Percentiles rank a stretch among this genome's conserved stretches.
Evolutionary conservation across 2,888 invertebrate genomes (phyloP).

Genomic region (Chrysodeixis includens): DNA sequence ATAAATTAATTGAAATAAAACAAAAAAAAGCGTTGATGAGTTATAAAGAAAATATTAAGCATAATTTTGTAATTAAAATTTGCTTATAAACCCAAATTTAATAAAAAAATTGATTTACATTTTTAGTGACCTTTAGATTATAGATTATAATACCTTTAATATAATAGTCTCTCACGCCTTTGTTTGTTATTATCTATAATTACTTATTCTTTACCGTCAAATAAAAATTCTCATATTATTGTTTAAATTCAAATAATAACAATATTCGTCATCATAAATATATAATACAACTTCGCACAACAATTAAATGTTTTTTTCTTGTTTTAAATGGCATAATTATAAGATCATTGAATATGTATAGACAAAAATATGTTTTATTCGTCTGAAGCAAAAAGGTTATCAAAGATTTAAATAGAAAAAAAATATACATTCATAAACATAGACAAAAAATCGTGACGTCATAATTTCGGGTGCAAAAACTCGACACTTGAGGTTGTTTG

Average conservation of each 20-base stretch:
- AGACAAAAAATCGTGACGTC: neutral
- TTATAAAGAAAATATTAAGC: neutral
- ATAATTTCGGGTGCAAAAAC: neutral
- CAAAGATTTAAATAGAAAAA: neutral
- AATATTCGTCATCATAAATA: too few species aligned
- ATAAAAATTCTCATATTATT: too few species aligned
- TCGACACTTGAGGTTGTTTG: neutral
- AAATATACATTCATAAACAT: neutral
- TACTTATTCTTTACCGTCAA: too few species aligned
- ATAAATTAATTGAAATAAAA: too few species aligned
- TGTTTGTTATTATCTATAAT: neutral
- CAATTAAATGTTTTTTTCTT: too few species aligned
- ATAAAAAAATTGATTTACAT: neutral
- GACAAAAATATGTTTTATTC: neutral
- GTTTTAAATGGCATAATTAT: too few species aligned
- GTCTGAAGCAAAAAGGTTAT: neutral
- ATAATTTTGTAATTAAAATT: neutral
- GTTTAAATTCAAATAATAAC: too few species aligned
- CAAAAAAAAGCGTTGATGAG: neutral
- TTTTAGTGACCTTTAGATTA: neutral
- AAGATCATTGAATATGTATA: neutral
- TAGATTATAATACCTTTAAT: neutral
- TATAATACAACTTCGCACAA: too few species aligned
- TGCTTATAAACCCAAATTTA: neutral
- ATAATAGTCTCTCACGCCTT: neutral